phyloP scores from a whole-genome alignment of 2,888 invertebrate species.

The Argyresthia albistria region DNA sequence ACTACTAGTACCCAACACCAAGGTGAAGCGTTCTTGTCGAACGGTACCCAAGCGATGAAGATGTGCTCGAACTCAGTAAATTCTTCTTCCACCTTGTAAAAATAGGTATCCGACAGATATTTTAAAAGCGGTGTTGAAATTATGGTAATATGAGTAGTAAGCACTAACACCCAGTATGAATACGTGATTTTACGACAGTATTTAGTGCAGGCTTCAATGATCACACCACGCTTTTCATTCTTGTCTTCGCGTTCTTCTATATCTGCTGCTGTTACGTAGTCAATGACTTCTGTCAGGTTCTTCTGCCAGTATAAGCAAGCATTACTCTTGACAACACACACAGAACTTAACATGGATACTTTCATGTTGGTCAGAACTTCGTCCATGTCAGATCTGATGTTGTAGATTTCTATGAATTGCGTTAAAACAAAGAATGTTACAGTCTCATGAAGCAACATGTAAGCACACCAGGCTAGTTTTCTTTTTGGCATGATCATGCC shows the following conservation, averaged over 20 bases:
- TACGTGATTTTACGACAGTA: conserved; percentile 42
- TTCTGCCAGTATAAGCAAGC: conserved; percentile 43
- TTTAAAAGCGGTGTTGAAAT: conserved; percentile 29
- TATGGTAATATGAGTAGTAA: conserved; percentile 34
- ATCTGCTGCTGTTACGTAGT: conserved; percentile 45
- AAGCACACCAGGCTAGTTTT: conserved; percentile 18
- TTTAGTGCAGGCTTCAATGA: conserved; percentile 38
- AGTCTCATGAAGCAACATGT: conserved; percentile 31
- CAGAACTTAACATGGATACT: conserved; percentile 49
- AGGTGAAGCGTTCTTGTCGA: conserved; percentile 42
- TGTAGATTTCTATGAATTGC: conserved; percentile 44
- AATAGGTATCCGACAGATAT: conserved; percentile 16
- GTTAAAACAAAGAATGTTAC: conserved; percentile 39
- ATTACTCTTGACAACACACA: conserved; percentile 40
- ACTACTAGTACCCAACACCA: conserved; percentile 43
- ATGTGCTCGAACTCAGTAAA: conserved; percentile 47
- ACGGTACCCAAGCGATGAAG: conserved; percentile 55
- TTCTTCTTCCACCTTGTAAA: conserved; percentile 18
- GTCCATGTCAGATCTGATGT: conserved; percentile 40
- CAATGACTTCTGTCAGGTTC: conserved; percentile 36
- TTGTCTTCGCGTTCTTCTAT: conserved; percentile 33
- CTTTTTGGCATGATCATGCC: conserved; percentile 40
- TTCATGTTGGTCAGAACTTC: conserved; percentile 43
- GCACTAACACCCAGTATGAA: conserved; percentile 42
- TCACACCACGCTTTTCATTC: conserved; percentile 22